phyloP scores from a whole-genome alignment of 1,140 invertebrate genomes.

The Gerris buenoi region DNA sequence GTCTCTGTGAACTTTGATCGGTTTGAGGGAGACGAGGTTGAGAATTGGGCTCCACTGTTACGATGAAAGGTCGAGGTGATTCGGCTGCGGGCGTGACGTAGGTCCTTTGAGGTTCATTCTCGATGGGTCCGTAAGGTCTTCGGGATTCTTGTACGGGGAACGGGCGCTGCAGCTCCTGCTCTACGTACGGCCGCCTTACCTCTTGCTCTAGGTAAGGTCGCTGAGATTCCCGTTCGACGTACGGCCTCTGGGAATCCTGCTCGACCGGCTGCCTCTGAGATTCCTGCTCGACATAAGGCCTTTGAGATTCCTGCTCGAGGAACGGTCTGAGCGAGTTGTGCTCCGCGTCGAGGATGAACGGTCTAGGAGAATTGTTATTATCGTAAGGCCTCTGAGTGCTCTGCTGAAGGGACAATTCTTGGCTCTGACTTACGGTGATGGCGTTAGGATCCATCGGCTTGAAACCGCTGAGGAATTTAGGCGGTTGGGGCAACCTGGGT shows the following conservation, averaged over 20 bases:
- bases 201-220: neutral
- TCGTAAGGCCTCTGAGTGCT: neutral
- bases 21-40: neutral
- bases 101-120: no score
- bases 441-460: neutral
- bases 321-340: no score
- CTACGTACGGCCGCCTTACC: no score
- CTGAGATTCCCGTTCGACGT: neutral
- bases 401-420: conserved; percentile 14
- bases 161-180: no score
- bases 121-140: neutral
- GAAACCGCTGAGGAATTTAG: neutral
- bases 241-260: neutral
- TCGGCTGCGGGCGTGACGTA: neutral
- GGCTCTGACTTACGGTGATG: conserved; percentile 18
- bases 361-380: neutral
- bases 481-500: neutral
- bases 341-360: no score
- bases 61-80: neutral
- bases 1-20: neutral
- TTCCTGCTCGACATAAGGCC: neutral
- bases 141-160: neutral
- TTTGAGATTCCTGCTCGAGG: conserved; percentile 4
- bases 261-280: neutral
- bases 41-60: neutral